phyloP scores from a whole-genome alignment of 1,140 invertebrate species.

The Drosophila neocordata region DNA sequence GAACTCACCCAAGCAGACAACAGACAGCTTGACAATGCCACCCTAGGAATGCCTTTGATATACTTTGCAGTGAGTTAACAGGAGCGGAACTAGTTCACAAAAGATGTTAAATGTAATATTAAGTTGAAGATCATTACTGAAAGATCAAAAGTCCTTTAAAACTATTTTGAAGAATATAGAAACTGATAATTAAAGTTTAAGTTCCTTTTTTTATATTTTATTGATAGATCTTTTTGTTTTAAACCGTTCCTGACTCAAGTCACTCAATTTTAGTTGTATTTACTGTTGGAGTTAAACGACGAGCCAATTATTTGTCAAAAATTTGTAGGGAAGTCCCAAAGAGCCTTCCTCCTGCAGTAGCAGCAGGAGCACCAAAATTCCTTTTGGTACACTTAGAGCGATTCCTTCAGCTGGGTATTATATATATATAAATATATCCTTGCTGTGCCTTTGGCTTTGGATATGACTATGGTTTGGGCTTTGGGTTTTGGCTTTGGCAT shows the following conservation, averaged over 20 bases:
- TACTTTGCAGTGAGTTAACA: neutral
- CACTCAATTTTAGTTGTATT: neutral
- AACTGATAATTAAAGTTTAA: too few relatives aligned
- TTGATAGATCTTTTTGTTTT: neutral
- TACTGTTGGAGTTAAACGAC: constrained; percentile 11
- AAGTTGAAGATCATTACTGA: too few relatives aligned
- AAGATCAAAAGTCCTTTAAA: too few relatives aligned
- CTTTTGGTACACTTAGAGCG: too few relatives aligned
- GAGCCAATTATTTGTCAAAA: constrained; percentile 54
- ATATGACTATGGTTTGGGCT: constrained; percentile 36
- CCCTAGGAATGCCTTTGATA: constrained; percentile 35
- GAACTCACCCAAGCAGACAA: constrained; percentile 39
- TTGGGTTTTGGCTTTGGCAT: constrained; percentile 48
- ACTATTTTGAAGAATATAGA: too few relatives aligned
- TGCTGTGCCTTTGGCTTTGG: constrained; percentile 37
- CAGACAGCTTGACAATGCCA: constrained; percentile 51
- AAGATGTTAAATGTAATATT: too few relatives aligned
- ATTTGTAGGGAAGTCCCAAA: constrained; percentile 57
- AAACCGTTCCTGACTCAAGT: neutral
- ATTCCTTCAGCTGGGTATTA: constrained; percentile 14
- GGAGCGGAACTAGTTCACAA: neutral
- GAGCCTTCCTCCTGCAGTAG: constrained; percentile 2
- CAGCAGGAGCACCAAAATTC: too few relatives aligned
- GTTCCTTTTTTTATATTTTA: too few relatives aligned
- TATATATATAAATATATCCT: constrained; percentile 2